phyloP scores from a whole-genome alignment of 2,888 invertebrate genomes.

The Bruchidius siliquastri region DNA sequence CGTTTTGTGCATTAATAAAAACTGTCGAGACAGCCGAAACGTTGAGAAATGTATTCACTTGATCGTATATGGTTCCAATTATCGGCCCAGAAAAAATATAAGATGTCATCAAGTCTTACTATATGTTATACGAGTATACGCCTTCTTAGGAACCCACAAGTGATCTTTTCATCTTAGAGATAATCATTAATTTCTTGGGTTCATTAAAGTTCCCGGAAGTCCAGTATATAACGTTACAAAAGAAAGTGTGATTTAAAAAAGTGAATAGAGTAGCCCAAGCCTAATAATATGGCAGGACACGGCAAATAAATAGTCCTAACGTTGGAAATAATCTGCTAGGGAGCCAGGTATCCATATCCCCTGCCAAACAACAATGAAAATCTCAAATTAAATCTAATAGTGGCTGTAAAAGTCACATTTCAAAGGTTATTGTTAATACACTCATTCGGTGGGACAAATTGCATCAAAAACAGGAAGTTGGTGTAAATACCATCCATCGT shows the following conservation, averaged over 20 bases:
- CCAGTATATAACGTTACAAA: neutral
- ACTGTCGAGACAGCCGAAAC: no score
- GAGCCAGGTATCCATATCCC: conserved; percentile 32
- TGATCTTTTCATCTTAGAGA: no score
- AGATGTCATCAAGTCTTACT: no score
- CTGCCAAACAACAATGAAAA: conserved; percentile 30
- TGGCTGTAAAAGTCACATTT: conserved; percentile 45
- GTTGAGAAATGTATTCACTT: no score
- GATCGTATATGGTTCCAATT: no score
- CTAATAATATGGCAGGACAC: conserved; percentile 23
- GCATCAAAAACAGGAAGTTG: conserved; percentile 50
- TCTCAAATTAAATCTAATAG: conserved; percentile 47
- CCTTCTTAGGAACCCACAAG: no score
- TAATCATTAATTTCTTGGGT: neutral
- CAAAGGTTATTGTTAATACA: conserved; percentile 44
- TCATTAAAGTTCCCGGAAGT: neutral
- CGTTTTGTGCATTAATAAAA: no score
- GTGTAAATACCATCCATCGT: conserved; percentile 44
- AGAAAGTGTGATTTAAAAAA: neutral
- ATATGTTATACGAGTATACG: no score
- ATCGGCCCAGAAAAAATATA: no score
- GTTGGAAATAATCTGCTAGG: conserved; percentile 39
- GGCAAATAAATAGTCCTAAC: conserved; percentile 34
- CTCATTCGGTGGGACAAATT: conserved; percentile 47
- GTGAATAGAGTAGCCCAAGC: neutral